Conservation (phyloP, 1,140 invertebrate species). For the Drosophila funebris region DNA sequence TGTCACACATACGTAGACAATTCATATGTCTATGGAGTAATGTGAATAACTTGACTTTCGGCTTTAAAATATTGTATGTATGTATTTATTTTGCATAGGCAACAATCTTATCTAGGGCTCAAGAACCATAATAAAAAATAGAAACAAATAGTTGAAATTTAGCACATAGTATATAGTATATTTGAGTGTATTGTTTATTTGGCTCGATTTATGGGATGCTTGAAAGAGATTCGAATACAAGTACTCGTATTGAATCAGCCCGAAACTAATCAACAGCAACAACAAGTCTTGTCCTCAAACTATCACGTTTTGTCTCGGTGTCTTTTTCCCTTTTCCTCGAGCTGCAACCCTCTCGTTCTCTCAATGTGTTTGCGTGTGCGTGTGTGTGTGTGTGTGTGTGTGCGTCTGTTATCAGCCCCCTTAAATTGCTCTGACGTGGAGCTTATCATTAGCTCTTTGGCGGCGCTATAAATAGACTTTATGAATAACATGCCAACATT, state of each 20-base stretch:
- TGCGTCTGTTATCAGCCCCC: slow-evolving; percentile 41
- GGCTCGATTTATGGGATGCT: slow-evolving; percentile 53
- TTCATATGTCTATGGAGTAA: slow-evolving; percentile 26
- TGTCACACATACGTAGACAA: no score
- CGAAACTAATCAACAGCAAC: slow-evolving; percentile 7
- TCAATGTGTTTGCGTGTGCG: not conserved
- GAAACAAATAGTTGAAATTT: not conserved
- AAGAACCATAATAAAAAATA: no score
- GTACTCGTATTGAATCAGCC: not conserved
- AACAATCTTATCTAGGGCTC: slow-evolving; percentile 59
- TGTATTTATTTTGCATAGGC: not conserved
- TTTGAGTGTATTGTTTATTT: slow-evolving; percentile 51
- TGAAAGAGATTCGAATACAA: slow-evolving; percentile 16
- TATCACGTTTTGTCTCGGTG: not conserved
- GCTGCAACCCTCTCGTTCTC: not conserved
- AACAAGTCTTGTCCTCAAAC: not conserved
- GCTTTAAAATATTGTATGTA: slow-evolving; percentile 4
- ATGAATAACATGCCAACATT: slow-evolving; percentile 33
- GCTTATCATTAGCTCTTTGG: slow-evolving; percentile 45
- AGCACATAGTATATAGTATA: no score
- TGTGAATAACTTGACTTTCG: slow-evolving; percentile 31
- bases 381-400: not conserved
- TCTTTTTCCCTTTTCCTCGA: not conserved
- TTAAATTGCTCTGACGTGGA: slow-evolving; percentile 18
- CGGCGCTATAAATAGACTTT: slow-evolving; percentile 25